Evolutionary conservation across 2,113 vertebrate species (phyloP).

Genomic region (Sciurus niger): DNA sequence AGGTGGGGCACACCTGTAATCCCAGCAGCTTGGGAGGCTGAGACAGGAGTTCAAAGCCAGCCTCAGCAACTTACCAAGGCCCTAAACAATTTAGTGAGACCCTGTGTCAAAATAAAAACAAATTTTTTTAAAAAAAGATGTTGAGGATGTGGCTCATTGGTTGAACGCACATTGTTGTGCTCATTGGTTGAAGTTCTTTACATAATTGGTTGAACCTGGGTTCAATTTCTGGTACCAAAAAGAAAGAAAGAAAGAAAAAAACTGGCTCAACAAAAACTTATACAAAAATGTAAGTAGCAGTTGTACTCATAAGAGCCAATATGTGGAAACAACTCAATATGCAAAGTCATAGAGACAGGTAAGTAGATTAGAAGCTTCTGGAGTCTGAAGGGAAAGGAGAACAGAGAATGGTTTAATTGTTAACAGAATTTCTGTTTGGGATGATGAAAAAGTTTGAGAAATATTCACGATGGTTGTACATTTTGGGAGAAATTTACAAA

Average conservation of each 20-base stretch:
- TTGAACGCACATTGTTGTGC: too few relatives aligned
- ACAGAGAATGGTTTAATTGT: background rate
- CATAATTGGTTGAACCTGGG: too few relatives aligned
- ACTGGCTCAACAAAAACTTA: background rate
- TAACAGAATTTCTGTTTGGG: slow-evolving; percentile 29
- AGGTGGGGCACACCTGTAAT: too few relatives aligned
- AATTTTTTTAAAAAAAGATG: too few relatives aligned
- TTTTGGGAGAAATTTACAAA: background rate
- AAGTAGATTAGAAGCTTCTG: background rate
- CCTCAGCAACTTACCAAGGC: too few relatives aligned
- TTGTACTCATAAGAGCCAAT: background rate
- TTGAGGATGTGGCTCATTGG: too few relatives aligned
- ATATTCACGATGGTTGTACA: background rate
- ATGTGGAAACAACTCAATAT: background rate
- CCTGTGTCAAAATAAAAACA: too few relatives aligned
- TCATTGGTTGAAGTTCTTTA: too few relatives aligned
- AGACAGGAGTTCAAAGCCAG: too few relatives aligned
- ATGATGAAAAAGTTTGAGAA: slow-evolving; percentile 33
- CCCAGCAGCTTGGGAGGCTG: too few relatives aligned
- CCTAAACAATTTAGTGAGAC: too few relatives aligned
- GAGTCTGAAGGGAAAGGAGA: background rate
- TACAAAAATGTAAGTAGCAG: background rate
- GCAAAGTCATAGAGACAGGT: background rate
- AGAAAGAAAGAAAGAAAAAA: background rate
- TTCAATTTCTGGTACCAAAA: too few relatives aligned